Conservation (phyloP, 2,113 vertebrate species). For the Aegypius monachus region DNA sequence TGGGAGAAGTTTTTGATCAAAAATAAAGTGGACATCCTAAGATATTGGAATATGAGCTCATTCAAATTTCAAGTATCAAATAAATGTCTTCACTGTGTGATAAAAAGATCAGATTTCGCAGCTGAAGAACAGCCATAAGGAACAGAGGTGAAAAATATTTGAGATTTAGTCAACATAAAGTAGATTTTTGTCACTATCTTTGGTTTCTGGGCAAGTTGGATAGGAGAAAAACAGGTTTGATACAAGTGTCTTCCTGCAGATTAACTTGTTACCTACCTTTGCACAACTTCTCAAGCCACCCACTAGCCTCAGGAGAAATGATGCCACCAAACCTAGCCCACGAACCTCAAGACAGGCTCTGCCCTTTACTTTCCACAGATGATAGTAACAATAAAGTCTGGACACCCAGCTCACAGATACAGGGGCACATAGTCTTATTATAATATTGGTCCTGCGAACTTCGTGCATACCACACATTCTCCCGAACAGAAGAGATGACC, state of each 20-base stretch:
- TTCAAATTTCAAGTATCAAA: neutral
- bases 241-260: neutral
- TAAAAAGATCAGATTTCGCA: neutral
- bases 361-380: neutral
- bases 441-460: neutral
- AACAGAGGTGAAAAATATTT: neutral
- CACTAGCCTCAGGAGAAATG: neutral
- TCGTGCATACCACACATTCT: neutral
- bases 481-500: neutral
- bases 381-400: neutral
- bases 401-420: neutral
- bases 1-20: neutral
- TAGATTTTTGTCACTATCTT: neutral
- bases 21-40: neutral
- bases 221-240: neutral
- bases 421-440: neutral
- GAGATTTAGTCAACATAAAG: neutral
- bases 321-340: neutral
- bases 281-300: neutral
- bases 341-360: neutral
- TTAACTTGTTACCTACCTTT: neutral
- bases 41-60: neutral
- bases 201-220: neutral
- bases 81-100: neutral
- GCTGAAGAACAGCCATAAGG: neutral